A percentile compares a stretch with the other conserved stretches of the same genome.
phyloP scores from a whole-genome alignment of 1,140 invertebrate species.

The Brachionus rotundiformis region DNA sequence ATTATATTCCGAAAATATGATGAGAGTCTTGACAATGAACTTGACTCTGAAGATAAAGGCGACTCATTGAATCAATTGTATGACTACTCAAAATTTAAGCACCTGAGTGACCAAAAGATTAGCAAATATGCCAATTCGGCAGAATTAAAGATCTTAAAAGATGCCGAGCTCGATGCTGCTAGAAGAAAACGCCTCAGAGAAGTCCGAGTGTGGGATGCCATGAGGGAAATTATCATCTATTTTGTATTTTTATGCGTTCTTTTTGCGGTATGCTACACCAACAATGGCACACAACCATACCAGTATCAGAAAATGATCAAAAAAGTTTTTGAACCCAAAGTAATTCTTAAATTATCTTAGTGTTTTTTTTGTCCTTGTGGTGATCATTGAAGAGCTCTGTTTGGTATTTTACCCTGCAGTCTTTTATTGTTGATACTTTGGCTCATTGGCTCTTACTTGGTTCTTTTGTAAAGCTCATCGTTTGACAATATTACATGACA shows the following conservation, averaged over 20 bases:
- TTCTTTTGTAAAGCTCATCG: too few relatives aligned
- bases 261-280: slow-evolving; percentile 65
- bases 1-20: slow-evolving; percentile 65
- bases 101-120: slow-evolving; percentile 36
- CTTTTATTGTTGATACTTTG: too few relatives aligned
- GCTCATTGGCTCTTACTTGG: too few relatives aligned
- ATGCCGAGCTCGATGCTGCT: slow-evolving; percentile 60
- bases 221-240: slow-evolving; percentile 66
- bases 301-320: slow-evolving; percentile 63
- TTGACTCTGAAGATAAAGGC: slow-evolving; percentile 65
- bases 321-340: slow-evolving; percentile 59
- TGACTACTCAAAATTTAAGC: slow-evolving; percentile 59
- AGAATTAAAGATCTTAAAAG: slow-evolving; percentile 62
- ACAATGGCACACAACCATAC: slow-evolving; percentile 62
- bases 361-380: too few relatives aligned
- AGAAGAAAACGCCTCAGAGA: slow-evolving; percentile 63
- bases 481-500: too few relatives aligned
- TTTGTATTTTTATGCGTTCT: slow-evolving; percentile 66
- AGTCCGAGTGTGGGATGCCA: slow-evolving; percentile 64
- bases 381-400: too few relatives aligned
- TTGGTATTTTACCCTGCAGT: too few relatives aligned
- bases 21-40: slow-evolving; percentile 64
- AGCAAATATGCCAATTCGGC: slow-evolving; percentile 55
- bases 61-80: slow-evolving; percentile 54
- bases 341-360: too few relatives aligned